A percentile compares a stretch with the other conserved stretches of the same genome.
Evolutionary conservation across 2,113 vertebrate species (phyloP).

Genomic region (Lepus europaeus): DNA sequence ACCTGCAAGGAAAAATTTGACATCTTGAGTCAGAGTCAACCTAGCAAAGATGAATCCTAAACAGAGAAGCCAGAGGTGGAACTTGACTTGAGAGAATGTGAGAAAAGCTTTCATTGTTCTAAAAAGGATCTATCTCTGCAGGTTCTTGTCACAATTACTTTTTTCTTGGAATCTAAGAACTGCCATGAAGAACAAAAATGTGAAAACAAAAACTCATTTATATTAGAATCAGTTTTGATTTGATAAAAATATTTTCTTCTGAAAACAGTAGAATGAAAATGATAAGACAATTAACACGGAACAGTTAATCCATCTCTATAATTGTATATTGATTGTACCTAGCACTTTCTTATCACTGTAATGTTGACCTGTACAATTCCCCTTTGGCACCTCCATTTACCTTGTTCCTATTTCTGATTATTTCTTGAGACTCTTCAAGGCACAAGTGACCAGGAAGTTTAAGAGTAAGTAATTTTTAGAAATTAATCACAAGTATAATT

Average conservation of each 20-base stretch:
- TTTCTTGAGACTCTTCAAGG: background rate
- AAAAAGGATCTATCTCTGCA: background rate
- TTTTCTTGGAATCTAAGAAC: background rate
- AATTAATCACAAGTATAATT: background rate
- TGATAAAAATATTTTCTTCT: background rate
- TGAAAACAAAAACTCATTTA: background rate
- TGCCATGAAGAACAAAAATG: background rate
- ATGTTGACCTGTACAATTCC: background rate
- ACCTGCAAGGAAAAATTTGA: background rate
- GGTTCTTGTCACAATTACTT: conserved; percentile 32
- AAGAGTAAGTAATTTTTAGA: conserved; percentile 17
- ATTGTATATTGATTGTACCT: background rate
- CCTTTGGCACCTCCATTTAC: background rate
- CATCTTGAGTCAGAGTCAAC: background rate
- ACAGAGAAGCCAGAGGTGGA: background rate
- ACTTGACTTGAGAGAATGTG: conserved; percentile 30
- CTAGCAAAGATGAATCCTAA: conserved; percentile 46
- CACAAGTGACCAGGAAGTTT: background rate
- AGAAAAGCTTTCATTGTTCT: conserved; percentile 39
- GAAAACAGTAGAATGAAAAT: background rate
- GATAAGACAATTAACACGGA: background rate
- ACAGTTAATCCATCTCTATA: background rate
- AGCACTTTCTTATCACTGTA: background rate
- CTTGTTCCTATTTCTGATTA: background rate
- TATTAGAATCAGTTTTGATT: background rate